Base-by-base conservation (phyloP, 1,140 invertebrate species). In the Pissodes strobi region DNA sequence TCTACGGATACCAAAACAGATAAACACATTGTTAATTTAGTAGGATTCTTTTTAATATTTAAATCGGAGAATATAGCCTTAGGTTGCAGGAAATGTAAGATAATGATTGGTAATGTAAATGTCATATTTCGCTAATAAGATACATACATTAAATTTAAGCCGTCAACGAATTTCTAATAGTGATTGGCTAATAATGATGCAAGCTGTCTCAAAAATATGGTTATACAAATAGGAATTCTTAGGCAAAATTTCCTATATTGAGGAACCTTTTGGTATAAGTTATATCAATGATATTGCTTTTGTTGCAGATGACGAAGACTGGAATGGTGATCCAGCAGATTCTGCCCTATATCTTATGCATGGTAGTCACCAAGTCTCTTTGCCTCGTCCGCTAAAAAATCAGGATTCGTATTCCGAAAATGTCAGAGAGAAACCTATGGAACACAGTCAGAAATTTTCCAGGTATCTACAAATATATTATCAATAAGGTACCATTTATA, bases 291-390 rank as follows among this genome's bases (percentile, higher is more conserved):
- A 77, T 21, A 64, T 70, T 30, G 68, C 64, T 49, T 52, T 22
- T 52, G 9, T 65, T 65, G 25, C 25, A 27, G 25, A 27, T 27
- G 77, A 78, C 69, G 77, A 78, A 67, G 77, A 78, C 59, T 78
- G 77, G 77, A 78, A 72, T 49, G 68, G 66, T 1, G 73, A 77
- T 18, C 66, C 71, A 39, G 69, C 64, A n/a, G 76, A 78, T 13
- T 74, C 75, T 1, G 66, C 75, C 1, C 41, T 77, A 4, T 78
- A 78, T 56, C 57, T 78, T 18, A 76, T 78, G 66, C 68, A 72
- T 21, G 67, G 60, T 22, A 59, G 64, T 22, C 51, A 37, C 12
- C 73, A 74, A 55, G 60, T 75, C 9, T 73, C 67, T 5, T 39
- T 73, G 27, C 72, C 70, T 19, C 57, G 72, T 8, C 66, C 69